Evolutionary conservation across 2,888 invertebrate species (phyloP), one percentile per base, ranked within the genome.

Genomic region (Pyrrhia umbra): DNA sequence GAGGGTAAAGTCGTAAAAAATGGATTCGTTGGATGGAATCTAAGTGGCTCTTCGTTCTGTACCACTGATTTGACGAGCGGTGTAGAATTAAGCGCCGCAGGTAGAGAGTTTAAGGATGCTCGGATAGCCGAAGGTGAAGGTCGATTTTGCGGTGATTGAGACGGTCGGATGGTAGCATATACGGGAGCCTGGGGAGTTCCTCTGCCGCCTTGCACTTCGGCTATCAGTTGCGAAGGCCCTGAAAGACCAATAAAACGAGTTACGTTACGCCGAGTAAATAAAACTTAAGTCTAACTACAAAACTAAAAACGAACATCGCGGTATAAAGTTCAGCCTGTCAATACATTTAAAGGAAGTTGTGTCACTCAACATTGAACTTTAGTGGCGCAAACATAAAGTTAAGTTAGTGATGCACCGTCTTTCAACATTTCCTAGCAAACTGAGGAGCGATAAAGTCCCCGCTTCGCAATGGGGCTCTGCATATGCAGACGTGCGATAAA

Each of bases 21-120:
- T 54, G 95, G 95, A 82, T 95, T 95, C 25, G 95, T 94, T 55
- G 94, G 95, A 78, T 95, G 94, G 79, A 94, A 91, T 83, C 85
- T 89, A 43, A 87, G 84, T 46, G 90, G 86, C 68, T 92, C 93
- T 40, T 92, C 92, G 23, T 80, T 80, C 43, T 84, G 73, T 21
- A 85, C 80, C 57, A 88, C 82, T 37, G 93, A 89, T 80, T 89
- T 92, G 15, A 92, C 90, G 25, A 91, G 86, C 40, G 90, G 83
- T 21, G 90, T 90, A 21, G 94, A 92, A 70, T 85, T 91, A 6
- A 92, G 84, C 49, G 90, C 85, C 13, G 88, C 78, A 6, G 92
- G 90, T 65, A 90, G 81, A 18, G 92, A 91, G 75, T 87, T 91
- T 16, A 92, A 75, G 3, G 91, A 89, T 62, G 87, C 86, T 62